Percentiles rank a stretch among this genome's conserved stretches.
These are phyloP conservation scores for Hyles lineata DNA, from an alignment of 2,888 invertebrate genomes.

Conservation along the genomic window DNA sequence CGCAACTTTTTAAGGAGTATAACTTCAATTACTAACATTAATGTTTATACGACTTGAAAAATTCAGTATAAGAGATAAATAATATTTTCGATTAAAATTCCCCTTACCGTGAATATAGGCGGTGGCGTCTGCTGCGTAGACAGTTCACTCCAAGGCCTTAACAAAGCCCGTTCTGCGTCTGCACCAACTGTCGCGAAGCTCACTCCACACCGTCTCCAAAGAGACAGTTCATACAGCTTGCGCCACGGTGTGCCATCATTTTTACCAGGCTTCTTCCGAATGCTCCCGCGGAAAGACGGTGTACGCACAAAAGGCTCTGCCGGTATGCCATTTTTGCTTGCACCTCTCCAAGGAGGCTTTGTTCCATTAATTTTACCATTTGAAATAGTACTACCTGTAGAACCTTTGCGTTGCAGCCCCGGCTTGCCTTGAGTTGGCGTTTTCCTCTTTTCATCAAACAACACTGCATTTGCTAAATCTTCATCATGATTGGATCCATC, in stretches of 20 bases:
- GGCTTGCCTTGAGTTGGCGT: conserved; percentile 58
- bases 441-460: conserved; percentile 74
- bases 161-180: conserved; percentile 71
- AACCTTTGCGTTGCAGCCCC: conserved; percentile 65
- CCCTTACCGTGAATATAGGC: conserved; percentile 68
- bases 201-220: conserved; percentile 82
- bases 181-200: conserved; percentile 75
- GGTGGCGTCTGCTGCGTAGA: conserved; percentile 68
- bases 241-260: conserved; percentile 82
- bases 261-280: conserved; percentile 71
- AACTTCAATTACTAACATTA: too few species aligned
- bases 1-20: too few species aligned
- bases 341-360: conserved; percentile 80
- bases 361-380: conserved; percentile 69
- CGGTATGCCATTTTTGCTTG: conserved; percentile 65
- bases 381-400: conserved; percentile 56
- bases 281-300: conserved; percentile 74
- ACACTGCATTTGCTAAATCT: conserved; percentile 66
- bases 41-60: not conserved
- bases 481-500: conserved; percentile 74
- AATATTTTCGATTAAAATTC: conserved; percentile 52
- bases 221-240: conserved; percentile 83
- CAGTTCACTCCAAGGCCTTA: conserved; percentile 73
- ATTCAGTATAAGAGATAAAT: not conserved
- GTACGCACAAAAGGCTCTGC: conserved; percentile 69